Percentiles rank a stretch among this genome's conserved stretches.
These are phyloP conservation scores for Nasonia giraulti DNA, from an alignment of 1,140 invertebrate species.

Conservation along the genomic window DNA sequence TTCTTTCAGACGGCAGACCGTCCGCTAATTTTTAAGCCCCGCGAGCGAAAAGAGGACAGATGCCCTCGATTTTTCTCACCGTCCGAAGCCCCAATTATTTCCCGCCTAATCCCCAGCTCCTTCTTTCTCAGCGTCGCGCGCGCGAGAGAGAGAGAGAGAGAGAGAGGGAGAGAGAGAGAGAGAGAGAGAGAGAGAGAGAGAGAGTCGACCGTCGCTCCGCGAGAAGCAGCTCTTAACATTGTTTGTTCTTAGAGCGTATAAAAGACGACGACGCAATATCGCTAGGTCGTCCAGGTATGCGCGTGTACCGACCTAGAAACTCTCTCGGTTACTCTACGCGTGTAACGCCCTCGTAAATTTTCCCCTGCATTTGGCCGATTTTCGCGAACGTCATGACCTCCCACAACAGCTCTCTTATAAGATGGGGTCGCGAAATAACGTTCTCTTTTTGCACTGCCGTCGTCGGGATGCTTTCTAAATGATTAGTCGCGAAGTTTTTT, in stretches of 20 bases:
- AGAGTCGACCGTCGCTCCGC: background rate
- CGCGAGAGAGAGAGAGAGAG: too few species aligned
- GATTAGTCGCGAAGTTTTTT: conserved; percentile 33
- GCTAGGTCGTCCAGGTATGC: background rate
- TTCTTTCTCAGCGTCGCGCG: background rate
- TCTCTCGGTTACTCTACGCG: background rate
- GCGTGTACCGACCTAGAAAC: conserved; percentile 19
- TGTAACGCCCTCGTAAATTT: conserved; percentile 41
- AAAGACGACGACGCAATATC: background rate
- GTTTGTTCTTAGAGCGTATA: background rate
- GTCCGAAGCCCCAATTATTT: background rate
- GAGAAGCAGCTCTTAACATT: background rate
- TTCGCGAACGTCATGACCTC: conserved; percentile 12
- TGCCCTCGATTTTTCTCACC: background rate
- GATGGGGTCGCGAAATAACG: conserved; percentile 20
- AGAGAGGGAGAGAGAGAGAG: too few species aligned
- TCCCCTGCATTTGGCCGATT: conserved; percentile 33
- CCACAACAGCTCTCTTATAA: background rate
- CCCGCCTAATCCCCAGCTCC: background rate
- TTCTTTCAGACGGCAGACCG: too few species aligned
- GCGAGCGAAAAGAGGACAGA: background rate
- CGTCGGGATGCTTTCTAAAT: conserved; percentile 40
- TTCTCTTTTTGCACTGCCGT: background rate
- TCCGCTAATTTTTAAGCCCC: background rate
- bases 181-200: background rate